Percentiles rank a stretch among this genome's conserved stretches.
These are phyloP conservation scores for Taeniopygia guttata DNA, from an alignment of 2,797 vertebrate genomes.

Conservation along the genomic window DNA sequence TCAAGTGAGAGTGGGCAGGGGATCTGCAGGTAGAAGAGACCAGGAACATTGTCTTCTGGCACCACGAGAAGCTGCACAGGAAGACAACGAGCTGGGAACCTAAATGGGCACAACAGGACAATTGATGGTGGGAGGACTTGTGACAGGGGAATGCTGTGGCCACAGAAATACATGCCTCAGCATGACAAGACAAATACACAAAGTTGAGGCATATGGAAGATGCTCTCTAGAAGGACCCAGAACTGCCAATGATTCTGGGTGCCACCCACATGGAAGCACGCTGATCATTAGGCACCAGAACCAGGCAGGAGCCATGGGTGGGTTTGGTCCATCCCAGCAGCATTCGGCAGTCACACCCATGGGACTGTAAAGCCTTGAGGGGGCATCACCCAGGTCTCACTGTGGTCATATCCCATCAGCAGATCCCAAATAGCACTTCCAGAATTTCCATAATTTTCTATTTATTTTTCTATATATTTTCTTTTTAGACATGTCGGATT, in stretches of 20 bases:
- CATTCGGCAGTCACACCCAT: not conserved
- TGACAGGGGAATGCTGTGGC: not conserved
- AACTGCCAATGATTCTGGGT: rapidly evolving
- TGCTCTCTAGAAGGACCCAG: not conserved
- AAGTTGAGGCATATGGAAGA: not conserved
- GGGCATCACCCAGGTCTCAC: not conserved
- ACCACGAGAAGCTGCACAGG: not conserved
- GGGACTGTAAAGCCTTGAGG: not conserved
- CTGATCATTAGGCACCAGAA: rapidly evolving
- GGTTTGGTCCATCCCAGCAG: not conserved
- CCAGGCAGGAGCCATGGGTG: not conserved
- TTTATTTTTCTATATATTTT: not conserved
- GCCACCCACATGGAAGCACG: not conserved
- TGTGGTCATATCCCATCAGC: not conserved
- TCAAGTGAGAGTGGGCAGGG: not conserved
- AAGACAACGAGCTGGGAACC: not conserved
- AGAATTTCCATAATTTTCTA: not conserved
- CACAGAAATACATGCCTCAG: not conserved
- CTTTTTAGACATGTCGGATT: not conserved
- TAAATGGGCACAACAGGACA: not conserved
- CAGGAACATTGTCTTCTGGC: not conserved
- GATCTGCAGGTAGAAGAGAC: not conserved
- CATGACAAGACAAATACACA: not conserved
- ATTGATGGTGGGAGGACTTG: not conserved
- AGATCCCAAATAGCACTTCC: not conserved